phyloP scores from a whole-genome alignment of 2,797 vertebrate species.

The Rhyacichthys aspro region DNA sequence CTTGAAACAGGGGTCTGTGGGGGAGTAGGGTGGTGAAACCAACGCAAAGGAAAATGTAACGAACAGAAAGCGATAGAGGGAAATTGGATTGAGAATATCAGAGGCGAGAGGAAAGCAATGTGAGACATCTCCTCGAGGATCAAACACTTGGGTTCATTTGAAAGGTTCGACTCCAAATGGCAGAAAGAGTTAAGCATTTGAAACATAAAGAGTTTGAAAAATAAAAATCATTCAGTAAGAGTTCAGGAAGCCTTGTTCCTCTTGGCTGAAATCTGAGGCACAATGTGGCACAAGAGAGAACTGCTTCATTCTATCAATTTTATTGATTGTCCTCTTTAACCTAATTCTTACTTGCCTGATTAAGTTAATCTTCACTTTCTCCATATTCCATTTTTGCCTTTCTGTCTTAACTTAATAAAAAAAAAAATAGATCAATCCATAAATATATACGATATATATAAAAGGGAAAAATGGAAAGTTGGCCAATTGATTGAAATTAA shows the following conservation, averaged over 20 bases:
- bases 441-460: too few relatives aligned
- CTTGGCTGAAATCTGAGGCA: neutral
- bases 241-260: constrained; percentile 2
- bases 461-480: too few relatives aligned
- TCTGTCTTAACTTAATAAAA: too few relatives aligned
- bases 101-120: constrained; percentile 54
- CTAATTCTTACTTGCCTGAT: too few relatives aligned
- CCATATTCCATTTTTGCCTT: too few relatives aligned
- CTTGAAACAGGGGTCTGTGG: constrained; percentile 17
- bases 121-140: constrained; percentile 46
- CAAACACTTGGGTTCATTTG: constrained; percentile 23
- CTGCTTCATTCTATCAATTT: too few relatives aligned
- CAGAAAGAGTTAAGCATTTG: constrained; percentile 31
- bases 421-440: too few relatives aligned
- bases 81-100: constrained; percentile 54
- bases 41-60: constrained; percentile 52
- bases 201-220: constrained; percentile 8
- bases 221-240: constrained; percentile 10
- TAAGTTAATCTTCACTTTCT: too few relatives aligned
- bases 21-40: constrained; percentile 22
- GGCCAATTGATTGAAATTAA: too few relatives aligned
- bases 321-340: too few relatives aligned
- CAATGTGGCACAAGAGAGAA: too few relatives aligned
- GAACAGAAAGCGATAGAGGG: constrained; percentile 36
- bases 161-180: constrained; percentile 29